These are phyloP conservation scores for Athalia rosae DNA, from an alignment of 2,888 invertebrate genomes.

Conservation along the genomic window DNA sequence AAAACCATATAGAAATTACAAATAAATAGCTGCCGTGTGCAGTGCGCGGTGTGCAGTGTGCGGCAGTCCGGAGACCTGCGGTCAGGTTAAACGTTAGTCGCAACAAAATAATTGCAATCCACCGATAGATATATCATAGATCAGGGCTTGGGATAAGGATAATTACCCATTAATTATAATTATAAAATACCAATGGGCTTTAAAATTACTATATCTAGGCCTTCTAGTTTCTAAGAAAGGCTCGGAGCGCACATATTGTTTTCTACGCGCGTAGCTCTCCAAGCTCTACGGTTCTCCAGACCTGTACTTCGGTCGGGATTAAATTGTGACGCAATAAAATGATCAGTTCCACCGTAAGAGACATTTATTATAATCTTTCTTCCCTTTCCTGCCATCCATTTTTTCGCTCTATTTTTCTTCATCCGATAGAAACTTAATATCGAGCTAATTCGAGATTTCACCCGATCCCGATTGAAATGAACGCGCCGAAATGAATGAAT, in stretches of 20 bases:
- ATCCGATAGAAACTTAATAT: too few species aligned
- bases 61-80: conserved; percentile 21
- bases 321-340: conserved; percentile 22
- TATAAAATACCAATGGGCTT: conserved; percentile 42
- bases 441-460: too few species aligned
- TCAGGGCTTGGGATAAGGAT: conserved; percentile 44
- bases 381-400: neutral
- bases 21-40: conserved; percentile 16
- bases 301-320: conserved; percentile 5
- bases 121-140: conserved; percentile 47
- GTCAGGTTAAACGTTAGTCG: conserved; percentile 50
- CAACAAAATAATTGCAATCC: conserved; percentile 50
- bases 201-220: conserved; percentile 40
- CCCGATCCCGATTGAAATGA: too few species aligned
- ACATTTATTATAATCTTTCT: neutral
- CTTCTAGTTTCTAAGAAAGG: conserved; percentile 42
- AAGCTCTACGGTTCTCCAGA: too few species aligned
- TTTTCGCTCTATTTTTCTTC: neutral
- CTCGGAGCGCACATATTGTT: conserved; percentile 24
- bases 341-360: conserved; percentile 9
- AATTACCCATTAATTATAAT: conserved; percentile 46
- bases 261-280: neutral
- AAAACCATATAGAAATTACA: conserved; percentile 42
- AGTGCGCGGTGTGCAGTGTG: too few species aligned
- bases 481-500: too few species aligned